Evolutionary conservation across 2,797 vertebrate species (phyloP), one percentile per base, ranked within the genome.

Genomic region (Falco cherrug): DNA sequence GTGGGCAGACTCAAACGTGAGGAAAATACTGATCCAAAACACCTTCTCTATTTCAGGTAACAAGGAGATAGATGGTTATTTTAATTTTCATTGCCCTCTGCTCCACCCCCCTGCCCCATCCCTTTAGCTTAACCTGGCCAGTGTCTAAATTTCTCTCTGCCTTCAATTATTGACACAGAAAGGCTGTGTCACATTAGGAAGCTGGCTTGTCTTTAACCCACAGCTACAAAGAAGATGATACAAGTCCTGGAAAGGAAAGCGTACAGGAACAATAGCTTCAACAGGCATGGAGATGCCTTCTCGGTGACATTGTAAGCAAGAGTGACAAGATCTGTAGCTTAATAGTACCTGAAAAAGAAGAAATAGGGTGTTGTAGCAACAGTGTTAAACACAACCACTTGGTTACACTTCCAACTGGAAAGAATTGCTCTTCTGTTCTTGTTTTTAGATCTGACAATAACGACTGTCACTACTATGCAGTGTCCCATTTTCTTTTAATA

Each of bases 401-500:
- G 29, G 35, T 54, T 93, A 25, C 41, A 8, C 16, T 54, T 78
- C 29, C 29, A 88, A 10, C 6, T 43, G 11, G 26, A 70, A 87
- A 77, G 33, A 53, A 57, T 45, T 80, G 15, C 11, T 91, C 9
- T 63, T 67, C 33, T 77, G 10, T 24, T 56, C 50, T 85, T 85
- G 25, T 53, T 80, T 80, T 76, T 35, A 43, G 48, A 77, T 74
- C 26, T 60, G 41, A n/a, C 70, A 28, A 75, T 79, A 85, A 70
- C 39, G 63, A 53, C 53, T 75, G n/a, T 43, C 57, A 26, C 61
- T 69, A 56, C 78, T 81, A 85, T 33, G 43, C 25, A 57, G 19
- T 26, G n/a, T 69, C 33, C 11, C 5, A 33, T 88, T 94, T 92
- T 88, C 45, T 81, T 87, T 85, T 81, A 90, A 50, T 92, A 95